phyloP scores from a whole-genome alignment of 2,888 invertebrate species.

The Leistus spinibarbis region DNA sequence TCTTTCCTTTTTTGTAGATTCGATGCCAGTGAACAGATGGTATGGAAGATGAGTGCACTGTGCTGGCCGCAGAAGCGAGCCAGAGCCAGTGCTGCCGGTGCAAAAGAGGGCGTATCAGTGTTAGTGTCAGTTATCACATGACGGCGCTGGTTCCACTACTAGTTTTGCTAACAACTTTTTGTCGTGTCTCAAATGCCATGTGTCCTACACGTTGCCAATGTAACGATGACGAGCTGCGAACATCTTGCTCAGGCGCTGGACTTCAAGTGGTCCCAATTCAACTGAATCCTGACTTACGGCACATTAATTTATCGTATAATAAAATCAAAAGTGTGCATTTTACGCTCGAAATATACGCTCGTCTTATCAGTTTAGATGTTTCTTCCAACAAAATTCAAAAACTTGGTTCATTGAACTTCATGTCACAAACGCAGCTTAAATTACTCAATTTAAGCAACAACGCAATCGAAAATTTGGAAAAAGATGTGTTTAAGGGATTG shows the following conservation, averaged over 20 bases:
- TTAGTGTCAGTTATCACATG: slow-evolving; percentile 58
- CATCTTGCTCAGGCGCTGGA: slow-evolving; percentile 77
- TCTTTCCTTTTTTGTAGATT: slow-evolving; percentile 51
- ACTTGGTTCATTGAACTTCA: slow-evolving; percentile 82
- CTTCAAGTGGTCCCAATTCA: slow-evolving; percentile 88
- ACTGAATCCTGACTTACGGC: slow-evolving; percentile 83
- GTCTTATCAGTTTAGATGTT: slow-evolving; percentile 79
- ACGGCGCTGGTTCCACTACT: slow-evolving; percentile 63
- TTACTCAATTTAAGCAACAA: slow-evolving; percentile 81
- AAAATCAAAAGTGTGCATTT: slow-evolving; percentile 78
- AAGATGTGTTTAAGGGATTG: slow-evolving; percentile 78
- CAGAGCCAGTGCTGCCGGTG: slow-evolving; percentile 62
- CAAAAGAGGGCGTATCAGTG: slow-evolving; percentile 59
- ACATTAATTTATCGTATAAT: slow-evolving; percentile 84
- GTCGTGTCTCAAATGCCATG: slow-evolving; percentile 52
- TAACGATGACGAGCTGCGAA: slow-evolving; percentile 78
- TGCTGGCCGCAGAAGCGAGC: slow-evolving; percentile 52
- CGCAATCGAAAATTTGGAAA: slow-evolving; percentile 70
- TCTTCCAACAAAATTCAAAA: slow-evolving; percentile 81
- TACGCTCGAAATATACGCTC: slow-evolving; percentile 79
- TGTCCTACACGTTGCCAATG: slow-evolving; percentile 84
- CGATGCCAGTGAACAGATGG: slow-evolving; percentile 50
- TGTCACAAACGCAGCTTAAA: slow-evolving; percentile 74
- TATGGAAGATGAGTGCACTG: slow-evolving; percentile 38
- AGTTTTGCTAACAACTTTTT: slow-evolving; percentile 55